A percentile compares a stretch with the other conserved stretches of the same genome.
phyloP scores from a whole-genome alignment of 2,113 vertebrate genomes.

The Varanus salvator region DNA sequence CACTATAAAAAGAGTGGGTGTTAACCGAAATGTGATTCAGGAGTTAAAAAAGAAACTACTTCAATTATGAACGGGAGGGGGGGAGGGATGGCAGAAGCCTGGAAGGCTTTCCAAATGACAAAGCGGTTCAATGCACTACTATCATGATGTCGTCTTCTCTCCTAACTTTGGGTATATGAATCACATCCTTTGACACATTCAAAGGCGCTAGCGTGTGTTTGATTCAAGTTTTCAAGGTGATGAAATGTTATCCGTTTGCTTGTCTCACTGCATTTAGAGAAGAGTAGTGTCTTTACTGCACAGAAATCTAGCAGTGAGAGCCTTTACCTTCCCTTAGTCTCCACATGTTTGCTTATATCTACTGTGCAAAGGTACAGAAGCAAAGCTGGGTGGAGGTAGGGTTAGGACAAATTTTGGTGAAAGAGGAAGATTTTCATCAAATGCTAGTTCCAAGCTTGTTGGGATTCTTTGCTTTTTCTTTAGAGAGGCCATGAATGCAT shows the following conservation, averaged over 20 bases:
- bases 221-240: slow-evolving; percentile 15
- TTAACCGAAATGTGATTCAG: background rate
- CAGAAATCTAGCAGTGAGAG: background rate
- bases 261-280: background rate
- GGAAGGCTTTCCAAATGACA: slow-evolving; percentile 3
- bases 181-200: background rate
- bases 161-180: background rate
- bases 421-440: background rate
- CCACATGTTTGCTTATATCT: background rate
- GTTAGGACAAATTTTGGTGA: background rate
- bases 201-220: background rate
- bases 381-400: background rate
- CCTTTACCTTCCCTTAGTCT: background rate
- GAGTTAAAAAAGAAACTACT: slow-evolving; percentile 8
- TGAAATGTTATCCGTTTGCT: background rate
- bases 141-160: background rate
- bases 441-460: too few species aligned
- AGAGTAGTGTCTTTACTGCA: background rate
- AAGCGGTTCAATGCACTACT: background rate
- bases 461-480: background rate
- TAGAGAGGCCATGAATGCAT: background rate
- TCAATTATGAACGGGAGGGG: background rate
- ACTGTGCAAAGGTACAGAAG: background rate
- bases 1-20: slow-evolving; percentile 14
- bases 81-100: background rate